Evolutionary conservation across 2,888 invertebrate genomes (phyloP).

Genomic region (Teleiodes luculella): DNA sequence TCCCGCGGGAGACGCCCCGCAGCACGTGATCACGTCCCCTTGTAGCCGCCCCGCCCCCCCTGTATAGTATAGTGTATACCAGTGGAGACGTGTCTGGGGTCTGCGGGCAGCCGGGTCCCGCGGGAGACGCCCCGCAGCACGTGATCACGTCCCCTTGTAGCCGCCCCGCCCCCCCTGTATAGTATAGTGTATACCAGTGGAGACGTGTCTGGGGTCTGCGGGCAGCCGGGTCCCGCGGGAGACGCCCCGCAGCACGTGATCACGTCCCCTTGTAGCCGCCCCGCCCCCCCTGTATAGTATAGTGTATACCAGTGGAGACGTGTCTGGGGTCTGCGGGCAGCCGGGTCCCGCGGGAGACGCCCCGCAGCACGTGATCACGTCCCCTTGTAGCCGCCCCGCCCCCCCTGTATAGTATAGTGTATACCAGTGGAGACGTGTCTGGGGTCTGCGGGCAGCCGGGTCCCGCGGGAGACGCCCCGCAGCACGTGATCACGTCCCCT

Average conservation of each 20-base stretch:
- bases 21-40: conserved; percentile 44
- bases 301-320: conserved; percentile 40
- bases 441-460: conserved; percentile 58
- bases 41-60: too few relatives aligned
- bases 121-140: too few relatives aligned
- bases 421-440: conserved; percentile 40
- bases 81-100: conserved; percentile 38
- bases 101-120: too few relatives aligned
- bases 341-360: too few relatives aligned
- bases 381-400: too few relatives aligned
- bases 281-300: conserved; percentile 44
- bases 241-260: conserved; percentile 52
- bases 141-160: too few relatives aligned
- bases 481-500: conserved; percentile 44
- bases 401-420: conserved; percentile 45
- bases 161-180: conserved; percentile 49
- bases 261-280: too few relatives aligned
- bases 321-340: conserved; percentile 53
- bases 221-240: too few relatives aligned
- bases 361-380: conserved; percentile 45
- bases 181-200: conserved; percentile 37
- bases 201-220: conserved; percentile 45
- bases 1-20: too few relatives aligned
- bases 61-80: conserved; percentile 42
- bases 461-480: too few relatives aligned